Conservation (phyloP, 2,888 invertebrate genomes). For the Hofmannophila pseudospretella region DNA sequence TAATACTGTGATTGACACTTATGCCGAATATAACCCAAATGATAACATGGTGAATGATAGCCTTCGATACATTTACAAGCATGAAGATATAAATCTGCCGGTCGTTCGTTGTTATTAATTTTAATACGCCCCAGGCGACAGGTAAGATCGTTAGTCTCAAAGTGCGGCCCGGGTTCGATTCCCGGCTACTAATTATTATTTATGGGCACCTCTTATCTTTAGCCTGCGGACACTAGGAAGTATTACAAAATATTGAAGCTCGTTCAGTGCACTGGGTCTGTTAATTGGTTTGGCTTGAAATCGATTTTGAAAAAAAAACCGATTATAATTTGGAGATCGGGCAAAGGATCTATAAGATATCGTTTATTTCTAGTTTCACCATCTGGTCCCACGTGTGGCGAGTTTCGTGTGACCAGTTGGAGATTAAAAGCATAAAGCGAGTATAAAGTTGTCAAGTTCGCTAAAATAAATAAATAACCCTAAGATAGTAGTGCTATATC, state of each 20-base stretch:
- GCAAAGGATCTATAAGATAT: too few relatives aligned
- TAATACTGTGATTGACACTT: conserved; percentile 10
- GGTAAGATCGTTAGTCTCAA: conserved; percentile 46
- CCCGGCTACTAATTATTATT: conserved; percentile 60
- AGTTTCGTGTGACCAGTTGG: too few relatives aligned
- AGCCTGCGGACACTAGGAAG: conserved; percentile 39
- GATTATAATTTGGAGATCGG: too few relatives aligned
- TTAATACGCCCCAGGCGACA: conserved; percentile 43
- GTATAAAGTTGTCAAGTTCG: too few relatives aligned
- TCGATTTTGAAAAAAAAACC: conserved; percentile 5
- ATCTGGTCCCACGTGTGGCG: too few relatives aligned
- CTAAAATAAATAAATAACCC: too few relatives aligned
- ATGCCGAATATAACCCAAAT: conserved; percentile 19
- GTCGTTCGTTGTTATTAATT: conserved; percentile 49
- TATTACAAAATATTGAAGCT: conserved; percentile 30
- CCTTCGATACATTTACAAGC: conserved; percentile 18
- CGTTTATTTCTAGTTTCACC: too few relatives aligned
- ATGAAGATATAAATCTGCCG: conserved; percentile 54
- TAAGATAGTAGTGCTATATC: too few relatives aligned
- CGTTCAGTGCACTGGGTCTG: conserved; percentile 14
- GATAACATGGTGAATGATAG: conserved; percentile 23
- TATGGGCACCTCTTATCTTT: conserved; percentile 46
- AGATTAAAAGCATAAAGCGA: too few relatives aligned
- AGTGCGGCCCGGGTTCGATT: conserved; percentile 47
- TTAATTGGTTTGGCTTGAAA: conserved; percentile 17